These are phyloP conservation scores for Crotalus tigris DNA, from an alignment of 2,113 vertebrate genomes.

Conservation along the genomic window DNA sequence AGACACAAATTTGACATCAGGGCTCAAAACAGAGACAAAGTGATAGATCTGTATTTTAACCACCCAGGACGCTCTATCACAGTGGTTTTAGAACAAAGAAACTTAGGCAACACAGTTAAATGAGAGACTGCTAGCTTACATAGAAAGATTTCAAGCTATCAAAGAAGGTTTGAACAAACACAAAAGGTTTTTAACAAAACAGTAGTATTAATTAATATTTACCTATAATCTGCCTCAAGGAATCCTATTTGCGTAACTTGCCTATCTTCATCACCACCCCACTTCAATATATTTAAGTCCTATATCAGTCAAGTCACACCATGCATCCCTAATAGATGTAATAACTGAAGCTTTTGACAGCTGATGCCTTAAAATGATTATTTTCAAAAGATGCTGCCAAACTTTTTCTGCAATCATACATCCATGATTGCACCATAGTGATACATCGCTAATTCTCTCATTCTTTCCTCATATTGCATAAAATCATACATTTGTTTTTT, in stretches of 20 bases:
- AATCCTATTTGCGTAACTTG: not conserved
- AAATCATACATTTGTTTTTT: not conserved
- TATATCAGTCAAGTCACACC: not conserved
- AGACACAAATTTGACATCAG: not conserved
- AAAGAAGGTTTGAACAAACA: not conserved
- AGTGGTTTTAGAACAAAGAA: not conserved
- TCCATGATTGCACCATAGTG: not conserved
- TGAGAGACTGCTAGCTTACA: not conserved
- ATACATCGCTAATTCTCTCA: not conserved
- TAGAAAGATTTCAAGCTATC: not conserved
- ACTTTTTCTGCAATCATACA: not conserved
- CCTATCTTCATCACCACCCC: not conserved
- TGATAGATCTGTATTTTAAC: not conserved
- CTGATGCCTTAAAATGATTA: not conserved
- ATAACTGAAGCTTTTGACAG: not conserved
- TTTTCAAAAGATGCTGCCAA: not conserved
- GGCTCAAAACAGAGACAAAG: not conserved
- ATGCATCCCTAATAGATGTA: not conserved
- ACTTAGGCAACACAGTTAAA: not conserved
- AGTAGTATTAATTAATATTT: not conserved
- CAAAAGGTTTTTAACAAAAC: not conserved
- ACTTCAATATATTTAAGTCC: not conserved
- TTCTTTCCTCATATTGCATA: not conserved
- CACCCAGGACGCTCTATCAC: not conserved
- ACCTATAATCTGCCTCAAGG: not conserved